Evolutionary conservation across 2,113 vertebrate genomes (phyloP).

Genomic region (Corydoras sp.): DNA sequence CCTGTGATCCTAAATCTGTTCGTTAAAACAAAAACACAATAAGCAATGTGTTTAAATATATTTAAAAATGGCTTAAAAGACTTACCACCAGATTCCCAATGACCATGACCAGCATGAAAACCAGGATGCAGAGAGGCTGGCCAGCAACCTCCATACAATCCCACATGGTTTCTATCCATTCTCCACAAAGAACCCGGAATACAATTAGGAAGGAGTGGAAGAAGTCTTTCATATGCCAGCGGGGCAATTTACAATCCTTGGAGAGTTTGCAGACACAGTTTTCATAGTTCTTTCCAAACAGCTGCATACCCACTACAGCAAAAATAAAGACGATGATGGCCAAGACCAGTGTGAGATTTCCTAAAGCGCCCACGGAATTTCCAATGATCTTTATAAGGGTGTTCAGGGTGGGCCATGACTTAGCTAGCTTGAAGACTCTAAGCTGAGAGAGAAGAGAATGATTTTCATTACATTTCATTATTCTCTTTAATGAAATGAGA

Average conservation of each 20-base stretch:
- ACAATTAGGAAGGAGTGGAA: slow-evolving; percentile 90
- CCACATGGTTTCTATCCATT: slow-evolving; percentile 99
- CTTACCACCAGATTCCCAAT: slow-evolving; percentile 97
- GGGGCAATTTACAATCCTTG: slow-evolving; percentile 75
- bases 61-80: slow-evolving; percentile 27
- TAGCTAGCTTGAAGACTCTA: slow-evolving; percentile 92
- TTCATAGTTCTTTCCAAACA: slow-evolving; percentile 89
- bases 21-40: neutral
- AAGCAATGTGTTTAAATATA: neutral
- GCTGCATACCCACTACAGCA: slow-evolving; percentile 95
- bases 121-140: slow-evolving; percentile 74
- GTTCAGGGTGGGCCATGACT: slow-evolving; percentile 96
- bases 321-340: slow-evolving; percentile 99
- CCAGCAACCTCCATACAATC: slow-evolving; percentile 85
- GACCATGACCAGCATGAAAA: slow-evolving; percentile 93
- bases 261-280: slow-evolving; percentile 81
- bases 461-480: slow-evolving; percentile 64
- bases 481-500: neutral
- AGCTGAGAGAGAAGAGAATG: slow-evolving; percentile 65
- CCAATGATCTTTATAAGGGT: slow-evolving; percentile 97
- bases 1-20: neutral
- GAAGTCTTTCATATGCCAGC: slow-evolving; percentile 97
- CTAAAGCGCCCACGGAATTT: slow-evolving; percentile 91
- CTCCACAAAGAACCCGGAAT: slow-evolving; percentile 89
- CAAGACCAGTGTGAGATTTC: slow-evolving; percentile 91